phyloP scores from a whole-genome alignment of 2,888 invertebrate species.

The Nymphalis c-album region DNA sequence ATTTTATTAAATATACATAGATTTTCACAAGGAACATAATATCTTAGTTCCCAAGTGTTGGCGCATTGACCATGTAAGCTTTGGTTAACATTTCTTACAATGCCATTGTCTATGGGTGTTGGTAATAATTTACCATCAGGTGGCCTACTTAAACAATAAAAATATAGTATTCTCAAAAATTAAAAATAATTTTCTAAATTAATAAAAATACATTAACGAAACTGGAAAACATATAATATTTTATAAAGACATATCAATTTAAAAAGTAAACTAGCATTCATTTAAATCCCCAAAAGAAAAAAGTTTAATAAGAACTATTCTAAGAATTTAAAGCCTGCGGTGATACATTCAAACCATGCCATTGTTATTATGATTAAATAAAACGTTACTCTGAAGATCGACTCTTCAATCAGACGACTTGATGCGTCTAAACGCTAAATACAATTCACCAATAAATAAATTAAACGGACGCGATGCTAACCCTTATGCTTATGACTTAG shows the following conservation, averaged over 20 bases:
- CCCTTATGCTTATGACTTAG: background rate
- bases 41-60: no score
- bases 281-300: background rate
- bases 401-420: conserved; percentile 34
- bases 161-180: no score
- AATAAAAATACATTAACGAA: no score
- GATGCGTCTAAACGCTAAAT: conserved; percentile 53
- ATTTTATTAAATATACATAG: no score
- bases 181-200: no score
- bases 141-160: no score
- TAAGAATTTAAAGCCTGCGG: conserved; percentile 7
- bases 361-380: conserved; percentile 29
- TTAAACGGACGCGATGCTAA: conserved; percentile 3
- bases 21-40: no score
- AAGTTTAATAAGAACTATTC: background rate
- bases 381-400: conserved; percentile 29
- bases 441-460: conserved; percentile 4
- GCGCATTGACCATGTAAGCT: no score
- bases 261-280: background rate
- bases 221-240: no score
- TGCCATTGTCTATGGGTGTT: no score
- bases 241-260: background rate
- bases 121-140: no score
- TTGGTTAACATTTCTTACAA: no score
- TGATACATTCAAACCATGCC: conserved; percentile 15